Conservation (phyloP, 2,888 invertebrate species). For the Ormyrus rosae region DNA sequence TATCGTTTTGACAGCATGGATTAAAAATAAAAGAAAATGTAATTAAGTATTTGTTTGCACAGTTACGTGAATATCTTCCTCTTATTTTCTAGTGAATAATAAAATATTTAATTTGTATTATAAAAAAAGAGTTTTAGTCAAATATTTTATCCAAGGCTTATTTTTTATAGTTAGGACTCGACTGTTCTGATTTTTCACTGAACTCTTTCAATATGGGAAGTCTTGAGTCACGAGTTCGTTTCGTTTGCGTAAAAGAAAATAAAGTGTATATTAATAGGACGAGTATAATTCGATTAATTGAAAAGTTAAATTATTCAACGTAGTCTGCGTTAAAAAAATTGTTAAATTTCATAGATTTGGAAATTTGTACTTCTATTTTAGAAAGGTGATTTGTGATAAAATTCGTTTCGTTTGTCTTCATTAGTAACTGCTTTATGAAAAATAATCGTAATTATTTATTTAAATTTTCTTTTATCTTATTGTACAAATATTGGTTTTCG, state of each 20-base stretch:
- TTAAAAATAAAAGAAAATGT: no score
- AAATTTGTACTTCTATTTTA: slow-evolving; percentile 26
- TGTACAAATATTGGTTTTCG: background rate
- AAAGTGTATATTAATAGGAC: slow-evolving; percentile 28
- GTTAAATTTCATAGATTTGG: slow-evolving; percentile 30
- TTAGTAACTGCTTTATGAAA: slow-evolving; percentile 1
- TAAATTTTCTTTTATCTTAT: background rate
- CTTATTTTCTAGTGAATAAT: background rate
- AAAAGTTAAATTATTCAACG: slow-evolving; percentile 37
- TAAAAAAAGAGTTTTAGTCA: slow-evolving; percentile 27
- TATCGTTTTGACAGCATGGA: no score
- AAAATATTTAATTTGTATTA: slow-evolving; percentile 33
- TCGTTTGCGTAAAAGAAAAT: slow-evolving; percentile 33
- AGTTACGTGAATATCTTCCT: no score
- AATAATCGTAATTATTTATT: slow-evolving; percentile 14
- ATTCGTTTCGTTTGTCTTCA: slow-evolving; percentile 28
- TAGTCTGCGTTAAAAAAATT: slow-evolving; percentile 24
- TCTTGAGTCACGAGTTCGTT: slow-evolving; percentile 46
- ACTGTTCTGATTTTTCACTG: slow-evolving; percentile 40
- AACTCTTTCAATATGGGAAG: slow-evolving; percentile 46
- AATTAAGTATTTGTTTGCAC: no score
- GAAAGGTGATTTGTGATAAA: slow-evolving; percentile 47
- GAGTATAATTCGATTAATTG: slow-evolving; percentile 4
- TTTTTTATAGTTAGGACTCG: slow-evolving; percentile 37
- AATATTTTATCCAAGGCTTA: slow-evolving; percentile 19